A percentile compares a stretch with the other conserved stretches of the same genome.
phyloP scores from a whole-genome alignment of 1,140 invertebrate species.

The Heliconius congener region DNA sequence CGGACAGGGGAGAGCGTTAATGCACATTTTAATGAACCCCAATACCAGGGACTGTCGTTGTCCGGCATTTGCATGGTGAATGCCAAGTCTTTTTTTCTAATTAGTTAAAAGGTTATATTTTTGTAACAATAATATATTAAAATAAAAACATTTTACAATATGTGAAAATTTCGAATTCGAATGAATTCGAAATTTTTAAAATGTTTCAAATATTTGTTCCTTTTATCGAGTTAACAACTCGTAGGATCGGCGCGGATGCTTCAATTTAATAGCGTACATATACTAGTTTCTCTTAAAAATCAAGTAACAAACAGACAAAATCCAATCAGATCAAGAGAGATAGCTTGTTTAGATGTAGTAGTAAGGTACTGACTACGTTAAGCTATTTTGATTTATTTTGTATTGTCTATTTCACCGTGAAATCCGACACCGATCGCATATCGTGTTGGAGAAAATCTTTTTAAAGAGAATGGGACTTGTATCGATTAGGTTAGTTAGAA shows the following conservation, averaged over 20 bases:
- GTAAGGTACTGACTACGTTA: background rate
- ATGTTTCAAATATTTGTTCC: background rate
- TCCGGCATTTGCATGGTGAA: too few species aligned
- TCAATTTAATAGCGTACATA: slow-evolving; percentile 30
- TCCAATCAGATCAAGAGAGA: background rate
- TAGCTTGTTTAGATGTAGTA: background rate
- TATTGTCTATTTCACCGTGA: slow-evolving; percentile 1
- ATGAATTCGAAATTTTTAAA: too few species aligned
- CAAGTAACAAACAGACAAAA: background rate
- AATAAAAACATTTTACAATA: background rate
- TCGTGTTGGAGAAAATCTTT: background rate
- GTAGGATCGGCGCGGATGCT: slow-evolving; percentile 21
- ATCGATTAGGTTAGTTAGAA: background rate
- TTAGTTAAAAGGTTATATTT: background rate
- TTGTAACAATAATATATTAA: background rate
- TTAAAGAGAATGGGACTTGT: slow-evolving; percentile 2
- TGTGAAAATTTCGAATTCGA: background rate
- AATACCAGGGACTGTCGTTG: too few species aligned
- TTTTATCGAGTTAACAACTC: background rate
- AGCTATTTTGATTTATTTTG: background rate
- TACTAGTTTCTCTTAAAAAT: slow-evolving; percentile 5
- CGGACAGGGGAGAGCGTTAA: too few species aligned
- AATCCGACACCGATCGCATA: background rate
- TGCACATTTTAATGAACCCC: too few species aligned
- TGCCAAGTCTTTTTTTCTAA: too few species aligned